These are phyloP conservation scores for Leucosticte australis DNA, from an alignment of 2,113 vertebrate genomes.

Conservation along the genomic window DNA sequence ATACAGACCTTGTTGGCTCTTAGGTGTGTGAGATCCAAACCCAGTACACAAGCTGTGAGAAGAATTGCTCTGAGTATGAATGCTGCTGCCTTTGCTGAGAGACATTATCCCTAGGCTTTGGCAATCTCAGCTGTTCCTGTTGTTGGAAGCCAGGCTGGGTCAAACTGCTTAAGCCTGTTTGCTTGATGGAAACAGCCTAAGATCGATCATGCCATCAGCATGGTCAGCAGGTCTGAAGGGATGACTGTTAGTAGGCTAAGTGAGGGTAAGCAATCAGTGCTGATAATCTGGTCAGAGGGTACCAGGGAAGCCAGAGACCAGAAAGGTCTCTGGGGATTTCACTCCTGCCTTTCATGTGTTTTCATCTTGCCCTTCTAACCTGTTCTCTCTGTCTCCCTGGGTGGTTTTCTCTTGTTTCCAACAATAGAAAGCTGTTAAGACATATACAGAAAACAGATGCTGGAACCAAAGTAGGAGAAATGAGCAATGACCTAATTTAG, in stretches of 20 bases:
- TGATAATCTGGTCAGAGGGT: neutral
- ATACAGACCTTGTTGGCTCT: neutral
- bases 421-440: constrained; percentile 4
- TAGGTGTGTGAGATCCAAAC: neutral
- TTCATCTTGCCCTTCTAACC: neutral
- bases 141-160: neutral
- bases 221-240: neutral
- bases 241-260: neutral
- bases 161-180: neutral
- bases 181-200: neutral
- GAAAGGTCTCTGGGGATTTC: neutral
- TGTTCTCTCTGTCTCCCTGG: neutral
- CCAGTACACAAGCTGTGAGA: neutral
- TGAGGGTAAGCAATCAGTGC: neutral
- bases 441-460: constrained; percentile 6
- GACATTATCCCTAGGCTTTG: neutral
- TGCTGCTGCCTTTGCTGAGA: neutral
- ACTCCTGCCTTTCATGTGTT: neutral
- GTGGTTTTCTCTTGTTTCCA: constrained; percentile 29
- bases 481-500: constrained; percentile 4
- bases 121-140: neutral
- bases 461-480: constrained; percentile 31
- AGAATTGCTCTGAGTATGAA: neutral
- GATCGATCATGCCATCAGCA: rapidly evolving
- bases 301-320: neutral